Conservation (phyloP, 2,888 invertebrate genomes). For the Hanleya hanleyi region DNA sequence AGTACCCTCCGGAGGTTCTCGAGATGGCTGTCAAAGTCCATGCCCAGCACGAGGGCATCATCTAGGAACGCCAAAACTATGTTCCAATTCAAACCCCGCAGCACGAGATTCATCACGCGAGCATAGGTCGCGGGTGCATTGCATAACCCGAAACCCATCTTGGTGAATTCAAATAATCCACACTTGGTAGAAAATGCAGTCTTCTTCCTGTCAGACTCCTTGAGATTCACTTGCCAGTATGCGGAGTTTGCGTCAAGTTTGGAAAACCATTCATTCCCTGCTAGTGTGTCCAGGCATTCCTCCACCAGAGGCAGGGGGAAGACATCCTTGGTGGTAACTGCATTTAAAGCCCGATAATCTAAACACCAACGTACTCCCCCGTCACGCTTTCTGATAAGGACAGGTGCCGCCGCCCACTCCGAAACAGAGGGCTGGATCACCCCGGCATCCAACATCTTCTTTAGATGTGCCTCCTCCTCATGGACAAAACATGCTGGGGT, state of each 20-base stretch:
- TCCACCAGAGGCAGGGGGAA: slow-evolving; percentile 27
- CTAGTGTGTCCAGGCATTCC: slow-evolving; percentile 25
- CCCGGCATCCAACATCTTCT: slow-evolving; percentile 25
- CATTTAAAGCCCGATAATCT: slow-evolving; percentile 32
- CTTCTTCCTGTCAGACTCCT: slow-evolving; percentile 11
- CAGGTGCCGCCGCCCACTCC: slow-evolving; percentile 30
- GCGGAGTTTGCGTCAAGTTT: slow-evolving; percentile 33
- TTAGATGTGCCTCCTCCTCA: slow-evolving; percentile 30
- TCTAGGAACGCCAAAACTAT: slow-evolving; percentile 25
- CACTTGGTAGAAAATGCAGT: slow-evolving; percentile 14
- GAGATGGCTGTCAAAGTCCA: background rate
- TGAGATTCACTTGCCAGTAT: slow-evolving; percentile 33
- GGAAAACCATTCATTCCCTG: slow-evolving; percentile 23
- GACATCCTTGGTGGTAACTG: slow-evolving; percentile 26
- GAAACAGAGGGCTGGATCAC: slow-evolving; percentile 29
- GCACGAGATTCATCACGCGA: slow-evolving; percentile 14
- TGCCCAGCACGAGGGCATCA: slow-evolving; percentile 21
- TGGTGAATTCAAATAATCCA: slow-evolving; percentile 8
- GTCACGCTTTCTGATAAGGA: too few species aligned
- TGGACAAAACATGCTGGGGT: background rate
- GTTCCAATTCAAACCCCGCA: slow-evolving; percentile 24
- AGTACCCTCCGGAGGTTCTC: background rate
- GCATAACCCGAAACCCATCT: slow-evolving; percentile 15
- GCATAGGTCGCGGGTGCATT: slow-evolving; percentile 18
- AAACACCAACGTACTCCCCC: slow-evolving; percentile 33